Base-by-base conservation (phyloP, 1,140 invertebrate species). In the Trypoxylus dichotomus region DNA sequence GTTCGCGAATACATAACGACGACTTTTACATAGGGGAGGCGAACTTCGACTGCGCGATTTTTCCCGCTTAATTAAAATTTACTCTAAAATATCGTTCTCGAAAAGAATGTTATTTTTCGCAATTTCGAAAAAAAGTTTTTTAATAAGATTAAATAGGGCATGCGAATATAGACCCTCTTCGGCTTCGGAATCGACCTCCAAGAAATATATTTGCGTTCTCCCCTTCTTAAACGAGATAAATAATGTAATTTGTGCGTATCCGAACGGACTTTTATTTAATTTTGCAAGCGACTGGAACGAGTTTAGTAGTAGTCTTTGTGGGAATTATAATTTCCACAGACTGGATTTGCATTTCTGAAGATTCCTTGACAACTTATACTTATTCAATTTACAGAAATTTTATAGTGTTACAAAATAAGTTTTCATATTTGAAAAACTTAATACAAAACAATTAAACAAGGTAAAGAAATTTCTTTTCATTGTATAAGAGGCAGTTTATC, bases 61-160 rank as follows among this genome's bases (percentile, higher is more conserved):
- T 63, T 63, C 58, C 11, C 21, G 58, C 25, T 63, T 63, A 63
- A 63, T 63, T 63, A 63, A 63, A 63, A 63, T 63, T 27, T 63
- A 63, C 6, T 27, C 8, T 24, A 63, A 63, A 24, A 63, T 21
- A 63, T 63, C 58, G 58, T 27, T 63, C 58, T 5, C 11, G 58
- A 63, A 63, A 63, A 27, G 58, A 63, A 63, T 63, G 13, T 54
- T 54, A 54, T 63, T 63, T 63, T 63, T 11, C 6, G 8, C 19
- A 63, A 63, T 63, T 63, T 63, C 25, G 58, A 24, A 63, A 63
- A 63, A 63, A 63, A 63, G 58, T 3, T 63, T 63, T 63, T 63
- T 63, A 63, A 63, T 63, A 24, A 63, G 2, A 63, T 63, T 63
- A 63, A 63, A 63, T n/a, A 27, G 19, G 19, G 21, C 58, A 24